Evolutionary conservation across 2,797 vertebrate genomes (phyloP).

Genomic region (Taenioides sp.): DNA sequence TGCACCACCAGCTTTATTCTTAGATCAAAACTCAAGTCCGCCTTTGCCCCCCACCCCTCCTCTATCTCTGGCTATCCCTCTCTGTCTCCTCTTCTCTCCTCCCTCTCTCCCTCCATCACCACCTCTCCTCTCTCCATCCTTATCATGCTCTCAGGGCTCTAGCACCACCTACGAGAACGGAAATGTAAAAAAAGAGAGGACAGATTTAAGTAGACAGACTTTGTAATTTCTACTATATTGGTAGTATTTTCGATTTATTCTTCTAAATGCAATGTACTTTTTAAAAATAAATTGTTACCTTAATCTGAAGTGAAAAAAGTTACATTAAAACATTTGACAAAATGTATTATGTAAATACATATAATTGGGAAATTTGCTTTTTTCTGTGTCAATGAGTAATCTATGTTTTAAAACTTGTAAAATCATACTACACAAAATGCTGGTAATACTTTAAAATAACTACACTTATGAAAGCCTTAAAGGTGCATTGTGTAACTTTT

Average conservation of each 20-base stretch:
- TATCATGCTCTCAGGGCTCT: constrained; percentile 33
- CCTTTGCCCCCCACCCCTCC: constrained; percentile 29
- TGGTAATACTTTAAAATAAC: too few relatives aligned
- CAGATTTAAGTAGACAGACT: too few relatives aligned
- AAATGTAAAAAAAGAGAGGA: background rate
- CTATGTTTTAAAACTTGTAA: too few relatives aligned
- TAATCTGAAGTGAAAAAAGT: background rate
- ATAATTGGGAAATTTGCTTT: background rate
- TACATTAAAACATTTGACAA: background rate
- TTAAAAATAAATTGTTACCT: background rate
- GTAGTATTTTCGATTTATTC: background rate
- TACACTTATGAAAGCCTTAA: too few relatives aligned
- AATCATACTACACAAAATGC: background rate
- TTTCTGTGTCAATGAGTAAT: background rate
- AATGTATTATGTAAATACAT: too few relatives aligned
- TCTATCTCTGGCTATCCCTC: constrained; percentile 14
- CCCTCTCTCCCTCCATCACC: constrained; percentile 17
- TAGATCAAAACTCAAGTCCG: constrained; percentile 74
- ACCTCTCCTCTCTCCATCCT: constrained; percentile 25
- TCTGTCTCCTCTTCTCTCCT: constrained; percentile 17
- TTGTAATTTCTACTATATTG: too few relatives aligned
- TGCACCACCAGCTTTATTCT: constrained; percentile 74
- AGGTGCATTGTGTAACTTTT: too few relatives aligned
- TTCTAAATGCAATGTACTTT: background rate
- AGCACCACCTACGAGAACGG: constrained; percentile 6